A percentile compares a stretch with the other conserved stretches of the same genome.
Conservation (phyloP, 2,113 vertebrate species). For the Motacilla alba region DNA sequence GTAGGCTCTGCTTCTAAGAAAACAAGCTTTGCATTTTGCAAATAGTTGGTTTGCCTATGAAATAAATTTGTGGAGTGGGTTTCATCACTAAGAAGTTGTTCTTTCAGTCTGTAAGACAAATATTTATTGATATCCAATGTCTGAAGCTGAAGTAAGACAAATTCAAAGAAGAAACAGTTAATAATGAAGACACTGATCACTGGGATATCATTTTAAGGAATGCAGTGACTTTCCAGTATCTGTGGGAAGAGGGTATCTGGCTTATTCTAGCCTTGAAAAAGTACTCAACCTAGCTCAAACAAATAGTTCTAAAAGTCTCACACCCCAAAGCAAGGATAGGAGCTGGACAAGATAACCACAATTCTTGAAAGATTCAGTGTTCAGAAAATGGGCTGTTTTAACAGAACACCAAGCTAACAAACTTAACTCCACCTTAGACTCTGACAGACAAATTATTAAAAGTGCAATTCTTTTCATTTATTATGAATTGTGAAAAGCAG, state of each 20-base stretch:
- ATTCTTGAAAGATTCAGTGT: neutral
- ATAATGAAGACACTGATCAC: neutral
- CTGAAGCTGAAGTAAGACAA: neutral
- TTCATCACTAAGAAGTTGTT: neutral
- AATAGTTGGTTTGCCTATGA: neutral
- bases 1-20: neutral
- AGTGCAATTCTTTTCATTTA: neutral
- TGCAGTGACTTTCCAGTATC: neutral
- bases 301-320: neutral
- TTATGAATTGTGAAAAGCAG: neutral
- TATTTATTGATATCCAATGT: neutral
- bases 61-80: neutral
- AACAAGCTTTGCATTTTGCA: constrained; percentile 42
- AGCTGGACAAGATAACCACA: neutral
- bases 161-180: neutral
- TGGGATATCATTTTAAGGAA: neutral
- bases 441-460: neutral
- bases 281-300: neutral
- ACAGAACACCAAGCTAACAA: neutral
- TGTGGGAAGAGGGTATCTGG: neutral
- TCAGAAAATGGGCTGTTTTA: neutral
- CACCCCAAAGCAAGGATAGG: neutral
- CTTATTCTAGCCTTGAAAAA: neutral
- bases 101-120: neutral
- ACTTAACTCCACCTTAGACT: neutral